Evolutionary conservation across 2,797 vertebrate genomes (phyloP).

Genomic region (Pelodytes ibericus): DNA sequence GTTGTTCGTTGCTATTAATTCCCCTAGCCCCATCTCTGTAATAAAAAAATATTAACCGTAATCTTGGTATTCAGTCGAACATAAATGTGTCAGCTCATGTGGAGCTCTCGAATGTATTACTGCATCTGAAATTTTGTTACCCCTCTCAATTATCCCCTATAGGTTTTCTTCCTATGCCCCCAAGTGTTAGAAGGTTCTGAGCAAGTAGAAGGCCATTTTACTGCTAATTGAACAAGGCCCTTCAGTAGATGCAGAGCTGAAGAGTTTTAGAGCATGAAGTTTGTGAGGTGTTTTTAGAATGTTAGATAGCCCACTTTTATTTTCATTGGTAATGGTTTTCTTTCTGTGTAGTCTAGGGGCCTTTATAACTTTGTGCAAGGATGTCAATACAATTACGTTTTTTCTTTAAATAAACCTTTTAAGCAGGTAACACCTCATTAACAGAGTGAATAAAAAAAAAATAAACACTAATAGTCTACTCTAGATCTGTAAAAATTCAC

Average conservation of each 20-base stretch:
- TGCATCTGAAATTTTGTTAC: slow-evolving; percentile 12
- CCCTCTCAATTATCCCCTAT: slow-evolving; percentile 10
- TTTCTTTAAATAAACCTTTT: slow-evolving; percentile 44
- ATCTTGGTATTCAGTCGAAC: not conserved
- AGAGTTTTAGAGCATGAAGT: slow-evolving; percentile 36
- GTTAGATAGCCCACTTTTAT: slow-evolving; percentile 18
- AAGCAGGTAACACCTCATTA: slow-evolving; percentile 47
- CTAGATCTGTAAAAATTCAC: slow-evolving; percentile 33
- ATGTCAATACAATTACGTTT: slow-evolving; percentile 45
- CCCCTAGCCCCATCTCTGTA: too few relatives aligned
- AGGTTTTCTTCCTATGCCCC: not conserved
- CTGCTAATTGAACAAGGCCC: slow-evolving; percentile 30
- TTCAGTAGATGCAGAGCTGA: slow-evolving; percentile 7
- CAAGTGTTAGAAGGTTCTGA: not conserved
- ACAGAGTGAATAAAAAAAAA: slow-evolving; percentile 43
- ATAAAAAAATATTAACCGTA: not conserved
- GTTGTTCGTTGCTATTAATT: too few relatives aligned
- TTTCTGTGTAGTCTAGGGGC: slow-evolving; percentile 38
- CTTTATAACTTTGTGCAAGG: slow-evolving; percentile 28
- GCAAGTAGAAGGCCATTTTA: slow-evolving; percentile 25
- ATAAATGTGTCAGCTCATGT: not conserved
- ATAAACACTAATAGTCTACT: slow-evolving; percentile 29
- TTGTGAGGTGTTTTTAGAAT: slow-evolving; percentile 19
- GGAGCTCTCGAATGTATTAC: slow-evolving; percentile 9
- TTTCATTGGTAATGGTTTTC: slow-evolving; percentile 45